Percentiles rank a stretch among this genome's conserved stretches.
Evolutionary conservation across 2,113 vertebrate species (phyloP).

Genomic region (Condylura cristata): DNA sequence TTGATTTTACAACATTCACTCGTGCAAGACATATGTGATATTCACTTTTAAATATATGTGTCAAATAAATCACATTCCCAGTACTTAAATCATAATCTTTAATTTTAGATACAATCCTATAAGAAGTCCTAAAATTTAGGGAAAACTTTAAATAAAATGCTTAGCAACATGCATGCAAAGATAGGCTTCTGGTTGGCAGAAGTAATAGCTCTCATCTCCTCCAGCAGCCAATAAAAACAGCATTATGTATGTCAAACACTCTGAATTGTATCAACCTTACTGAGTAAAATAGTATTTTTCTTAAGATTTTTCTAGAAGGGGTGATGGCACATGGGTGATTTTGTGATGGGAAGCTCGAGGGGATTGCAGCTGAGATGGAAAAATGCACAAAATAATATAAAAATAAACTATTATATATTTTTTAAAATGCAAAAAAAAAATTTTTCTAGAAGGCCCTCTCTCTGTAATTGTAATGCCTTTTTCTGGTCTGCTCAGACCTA

Average conservation of each 20-base stretch:
- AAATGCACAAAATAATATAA: too few relatives aligned
- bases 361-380: too few relatives aligned
- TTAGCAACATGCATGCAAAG: not conserved
- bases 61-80: conserved; percentile 28
- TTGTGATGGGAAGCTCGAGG: too few relatives aligned
- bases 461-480: not conserved
- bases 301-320: not conserved
- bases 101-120: conserved; percentile 15
- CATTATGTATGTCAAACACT: not conserved
- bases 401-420: too few relatives aligned
- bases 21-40: not conserved
- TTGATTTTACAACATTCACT: conserved; percentile 34
- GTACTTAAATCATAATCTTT: conserved; percentile 22
- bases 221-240: not conserved
- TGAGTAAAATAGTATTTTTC: conserved; percentile 38
- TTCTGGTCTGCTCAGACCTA: not conserved
- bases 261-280: not conserved
- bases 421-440: too few relatives aligned
- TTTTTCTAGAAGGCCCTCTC: not conserved
- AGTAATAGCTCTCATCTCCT: not conserved
- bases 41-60: conserved; percentile 31
- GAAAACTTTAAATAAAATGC: conserved; percentile 40
- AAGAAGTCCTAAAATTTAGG: not conserved
- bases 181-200: conserved; percentile 16
- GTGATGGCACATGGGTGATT: too few relatives aligned